Evolutionary conservation across 2,888 invertebrate species (phyloP), one percentile per base, ranked within the genome.

Genomic region (Abrostola triplasia): DNA sequence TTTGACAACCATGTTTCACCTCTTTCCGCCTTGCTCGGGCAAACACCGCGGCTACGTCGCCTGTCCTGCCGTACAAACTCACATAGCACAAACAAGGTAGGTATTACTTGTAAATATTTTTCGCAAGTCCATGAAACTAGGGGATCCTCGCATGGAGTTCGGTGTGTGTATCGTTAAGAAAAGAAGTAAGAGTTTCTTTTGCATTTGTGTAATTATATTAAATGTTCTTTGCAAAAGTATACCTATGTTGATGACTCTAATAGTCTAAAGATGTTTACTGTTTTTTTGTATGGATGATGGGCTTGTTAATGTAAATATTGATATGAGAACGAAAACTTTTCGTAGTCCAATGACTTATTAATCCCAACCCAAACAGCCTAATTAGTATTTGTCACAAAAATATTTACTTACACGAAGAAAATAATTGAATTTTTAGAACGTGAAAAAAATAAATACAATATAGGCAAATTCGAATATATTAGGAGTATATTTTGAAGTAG

Each of bases 1-100:
- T 76, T 75, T 76, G 75, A 76, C 75, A 75, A 42, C 42, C 57
- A 36, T 52, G 72, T 69, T 72, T 69, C 76, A 65, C 55, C 48
- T 48, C 44, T 64, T 74, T 58, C 71, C 71, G 64, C 61, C 49
- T 55, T 48, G 53, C 37, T 42, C 42, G 63, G 4, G 63, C 63
- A 75, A 75, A 75, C 72, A 75, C 59, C 58, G 52, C 47, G 68
- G 57, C 60, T 57, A 68, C 42, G 56, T 74, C 61, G 12, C 53
- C 55, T 42, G 48, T 37, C 60, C 41, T 36, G 12, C 41, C 36
- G 49, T 38, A 36, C n/a, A 47, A 41, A 51, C 36, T 36, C 44
- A 47, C 61, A 51, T 44, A 56, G 59, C 57, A 55, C 47, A 56
- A 56, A 60, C 51, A 63, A 47, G 8, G 56, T 35, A 62, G 35